Evolutionary conservation across 2,113 vertebrate species (phyloP).

Genomic region (Lates calcarifer): DNA sequence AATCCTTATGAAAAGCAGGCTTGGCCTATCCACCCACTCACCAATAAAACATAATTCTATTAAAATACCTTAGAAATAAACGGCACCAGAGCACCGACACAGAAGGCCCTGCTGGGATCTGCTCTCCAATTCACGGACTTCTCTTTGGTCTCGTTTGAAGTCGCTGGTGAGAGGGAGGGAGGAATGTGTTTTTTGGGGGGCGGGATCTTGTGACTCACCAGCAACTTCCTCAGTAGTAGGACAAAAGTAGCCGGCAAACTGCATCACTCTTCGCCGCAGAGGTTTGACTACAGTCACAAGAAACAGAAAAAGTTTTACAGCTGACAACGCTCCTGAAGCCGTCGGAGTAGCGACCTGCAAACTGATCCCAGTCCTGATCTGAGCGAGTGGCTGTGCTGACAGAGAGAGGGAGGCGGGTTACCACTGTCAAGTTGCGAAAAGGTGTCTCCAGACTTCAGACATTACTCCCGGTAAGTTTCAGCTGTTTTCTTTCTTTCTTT

Average conservation of each 20-base stretch:
- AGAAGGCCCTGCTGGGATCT: constrained; percentile 29
- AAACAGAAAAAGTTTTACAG: constrained; percentile 52
- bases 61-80: constrained; percentile 2
- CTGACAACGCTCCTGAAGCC: constrained; percentile 41
- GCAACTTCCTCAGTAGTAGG: constrained; percentile 84
- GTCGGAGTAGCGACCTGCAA: constrained; percentile 57
- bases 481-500: background rate
- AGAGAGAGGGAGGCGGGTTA: constrained; percentile 35
- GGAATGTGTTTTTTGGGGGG: constrained; percentile 66
- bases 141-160: constrained; percentile 60
- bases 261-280: constrained; percentile 67
- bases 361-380: constrained; percentile 45
- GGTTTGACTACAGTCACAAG: constrained; percentile 62
- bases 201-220: constrained; percentile 86
- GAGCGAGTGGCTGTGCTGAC: constrained; percentile 24
- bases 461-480: constrained; percentile 71
- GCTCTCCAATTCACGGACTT: constrained; percentile 34
- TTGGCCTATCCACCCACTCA: background rate
- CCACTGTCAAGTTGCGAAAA: constrained; percentile 34
- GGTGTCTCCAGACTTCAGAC: constrained; percentile 55
- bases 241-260: constrained; percentile 80
- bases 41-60: background rate
- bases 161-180: constrained; percentile 49
- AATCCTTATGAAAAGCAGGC: background rate
- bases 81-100: background rate